Percentiles rank a stretch among this genome's conserved stretches.
phyloP scores from a whole-genome alignment of 2,797 vertebrate species.

The Malurus splendens region DNA sequence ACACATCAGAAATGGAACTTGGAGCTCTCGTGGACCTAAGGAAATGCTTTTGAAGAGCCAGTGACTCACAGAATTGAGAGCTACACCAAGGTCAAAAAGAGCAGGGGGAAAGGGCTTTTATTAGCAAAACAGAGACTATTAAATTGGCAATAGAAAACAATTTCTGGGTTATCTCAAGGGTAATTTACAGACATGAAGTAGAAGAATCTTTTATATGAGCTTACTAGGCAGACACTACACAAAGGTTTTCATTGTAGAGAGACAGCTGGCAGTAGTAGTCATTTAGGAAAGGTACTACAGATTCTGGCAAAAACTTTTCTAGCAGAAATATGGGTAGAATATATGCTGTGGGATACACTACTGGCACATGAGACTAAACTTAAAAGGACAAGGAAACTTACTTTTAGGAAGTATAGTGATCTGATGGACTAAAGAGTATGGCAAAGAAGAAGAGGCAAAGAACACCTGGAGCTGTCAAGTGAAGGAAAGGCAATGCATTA shows the following conservation, averaged over 20 bases:
- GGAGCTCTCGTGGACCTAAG: not conserved
- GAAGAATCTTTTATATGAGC: not conserved
- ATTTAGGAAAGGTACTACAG: not conserved
- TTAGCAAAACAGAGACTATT: not conserved
- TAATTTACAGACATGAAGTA: not conserved
- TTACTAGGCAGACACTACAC: not conserved
- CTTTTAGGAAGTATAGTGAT: not conserved
- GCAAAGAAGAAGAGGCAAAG: not conserved
- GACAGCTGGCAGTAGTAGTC: not conserved
- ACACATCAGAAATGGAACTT: not conserved
- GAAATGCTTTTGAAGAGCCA: not conserved
- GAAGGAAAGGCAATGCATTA: not conserved
- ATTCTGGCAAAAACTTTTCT: not conserved
- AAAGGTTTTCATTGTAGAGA: not conserved
- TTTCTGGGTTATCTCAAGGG: not conserved
- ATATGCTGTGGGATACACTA: not conserved
- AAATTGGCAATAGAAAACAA: not conserved
- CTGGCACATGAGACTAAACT: not conserved
- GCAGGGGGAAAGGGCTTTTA: not conserved
- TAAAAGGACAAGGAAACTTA: not conserved
- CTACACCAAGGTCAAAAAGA: constrained; percentile 12
- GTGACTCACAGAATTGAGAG: not conserved
- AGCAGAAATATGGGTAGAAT: not conserved
- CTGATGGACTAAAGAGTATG: not conserved
- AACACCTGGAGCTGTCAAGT: not conserved